phyloP scores from a whole-genome alignment of 2,113 vertebrate species.

The Limnothrissa miodon region DNA sequence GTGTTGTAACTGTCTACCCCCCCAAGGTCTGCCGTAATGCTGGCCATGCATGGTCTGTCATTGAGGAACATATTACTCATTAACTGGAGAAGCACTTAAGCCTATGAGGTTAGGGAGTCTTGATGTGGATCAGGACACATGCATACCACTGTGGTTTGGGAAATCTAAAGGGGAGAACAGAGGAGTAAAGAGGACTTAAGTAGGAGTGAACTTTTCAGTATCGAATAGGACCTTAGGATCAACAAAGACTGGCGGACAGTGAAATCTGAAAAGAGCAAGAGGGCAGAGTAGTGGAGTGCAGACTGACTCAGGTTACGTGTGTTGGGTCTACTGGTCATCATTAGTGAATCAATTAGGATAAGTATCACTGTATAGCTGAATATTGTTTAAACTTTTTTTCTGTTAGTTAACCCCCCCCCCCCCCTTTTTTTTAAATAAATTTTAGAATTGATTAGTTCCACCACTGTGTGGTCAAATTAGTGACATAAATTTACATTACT shows the following conservation, averaged over 20 bases:
- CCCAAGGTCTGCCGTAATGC: background rate
- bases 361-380: background rate
- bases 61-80: conserved; percentile 4
- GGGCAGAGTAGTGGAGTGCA: conserved; percentile 40
- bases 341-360: background rate
- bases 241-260: background rate
- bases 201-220: background rate
- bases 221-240: conserved; percentile 10
- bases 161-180: background rate
- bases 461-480: background rate
- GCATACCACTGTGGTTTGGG: conserved; percentile 40
- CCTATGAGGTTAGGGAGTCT: conserved; percentile 45
- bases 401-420: too few relatives aligned
- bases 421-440: background rate
- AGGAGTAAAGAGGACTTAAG: background rate
- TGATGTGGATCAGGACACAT: conserved; percentile 53
- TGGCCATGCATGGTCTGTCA: background rate
- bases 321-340: conserved; percentile 31
- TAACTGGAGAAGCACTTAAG: conserved; percentile 16
- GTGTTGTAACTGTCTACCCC: background rate
- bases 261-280: background rate
- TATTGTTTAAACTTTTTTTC: background rate
- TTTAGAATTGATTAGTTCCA: background rate
- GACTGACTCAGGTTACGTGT: conserved; percentile 57
- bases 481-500: background rate